Evolutionary conservation across 2,888 invertebrate genomes (phyloP), one percentile per base, ranked within the genome.

Genomic region (Pogonocherus hispidulus): DNA sequence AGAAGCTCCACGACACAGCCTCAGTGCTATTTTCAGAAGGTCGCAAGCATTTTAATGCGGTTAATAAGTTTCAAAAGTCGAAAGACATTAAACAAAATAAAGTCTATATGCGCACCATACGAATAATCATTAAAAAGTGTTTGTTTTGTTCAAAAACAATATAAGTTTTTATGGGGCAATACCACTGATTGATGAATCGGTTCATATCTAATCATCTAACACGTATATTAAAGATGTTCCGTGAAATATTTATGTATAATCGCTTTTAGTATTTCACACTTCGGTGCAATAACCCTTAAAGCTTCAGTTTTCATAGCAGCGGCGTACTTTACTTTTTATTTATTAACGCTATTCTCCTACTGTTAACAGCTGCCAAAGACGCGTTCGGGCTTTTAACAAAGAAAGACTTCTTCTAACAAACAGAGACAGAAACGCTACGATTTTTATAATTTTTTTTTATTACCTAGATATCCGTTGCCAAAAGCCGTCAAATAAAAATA

Each of bases 1-100:
- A 60, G 63, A 59, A 60, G 47, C 68, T 68, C 67, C 63, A 67
- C 69, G 63, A 74, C 74, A 78, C 75, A 78, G 69, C 70, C 70
- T 65, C 68, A 67, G 68, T 32, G 75, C 76, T 80, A 80, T 80
- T 80, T 80, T 76, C 49, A 75, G 80, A 79, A 79, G 79, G 79
- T 78, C 79, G 71, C 74, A 71, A 74, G 68, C 67, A 72, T 68
- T 69, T 52, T 63, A 66, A 55, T 52, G 37, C 20, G 66, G 44
- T 67, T 63, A 47, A 59, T 59, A 64, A 52, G 64, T 69, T 63
- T 59, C 23, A 41, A 32, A 52, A 23, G 41, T 63, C 32, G 35
- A 44, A 37, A 32, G 44, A 52, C 35, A 46, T 66, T 56, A 4
- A 16, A 14, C 20, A 63, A 63, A 56, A 56, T 55, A 41, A 54